A percentile compares a stretch with the other conserved stretches of the same genome.
These are phyloP conservation scores for Elmis aenea DNA, from an alignment of 2,888 invertebrate species.

Conservation along the genomic window DNA sequence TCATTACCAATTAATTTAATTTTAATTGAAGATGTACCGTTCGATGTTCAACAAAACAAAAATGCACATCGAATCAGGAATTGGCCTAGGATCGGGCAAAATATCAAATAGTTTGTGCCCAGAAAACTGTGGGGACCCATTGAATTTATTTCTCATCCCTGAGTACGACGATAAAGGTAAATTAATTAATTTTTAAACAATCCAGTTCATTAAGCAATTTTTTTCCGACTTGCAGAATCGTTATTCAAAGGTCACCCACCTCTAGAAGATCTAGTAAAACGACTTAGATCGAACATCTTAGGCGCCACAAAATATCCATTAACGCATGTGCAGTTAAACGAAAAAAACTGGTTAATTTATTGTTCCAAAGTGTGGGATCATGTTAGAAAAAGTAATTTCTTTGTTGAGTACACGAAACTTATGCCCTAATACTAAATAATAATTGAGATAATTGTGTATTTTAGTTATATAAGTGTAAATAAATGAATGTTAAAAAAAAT, in stretches of 20 bases:
- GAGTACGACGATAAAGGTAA: constrained; percentile 53
- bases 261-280: constrained; percentile 59
- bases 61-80: constrained; percentile 61
- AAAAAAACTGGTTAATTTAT: constrained; percentile 80
- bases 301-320: constrained; percentile 65
- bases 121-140: constrained; percentile 54
- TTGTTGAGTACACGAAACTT: constrained; percentile 77
- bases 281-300: constrained; percentile 64
- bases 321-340: constrained; percentile 68
- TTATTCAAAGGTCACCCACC: constrained; percentile 58
- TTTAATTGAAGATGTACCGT: constrained; percentile 46
- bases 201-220: too few species aligned
- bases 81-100: constrained; percentile 52
- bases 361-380: constrained; percentile 80
- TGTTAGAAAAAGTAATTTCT: constrained; percentile 77
- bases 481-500: too few species aligned
- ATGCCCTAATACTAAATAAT: constrained; percentile 53
- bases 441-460: too few species aligned
- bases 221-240: constrained; percentile 44
- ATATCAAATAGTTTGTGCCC: constrained; percentile 51
- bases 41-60: constrained; percentile 59
- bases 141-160: constrained; percentile 67
- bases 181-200: too few species aligned
- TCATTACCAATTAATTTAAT: too few species aligned
- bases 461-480: too few species aligned